Base-by-base conservation (phyloP, 2,113 vertebrate genomes). In the Ranitomeya imitator region DNA sequence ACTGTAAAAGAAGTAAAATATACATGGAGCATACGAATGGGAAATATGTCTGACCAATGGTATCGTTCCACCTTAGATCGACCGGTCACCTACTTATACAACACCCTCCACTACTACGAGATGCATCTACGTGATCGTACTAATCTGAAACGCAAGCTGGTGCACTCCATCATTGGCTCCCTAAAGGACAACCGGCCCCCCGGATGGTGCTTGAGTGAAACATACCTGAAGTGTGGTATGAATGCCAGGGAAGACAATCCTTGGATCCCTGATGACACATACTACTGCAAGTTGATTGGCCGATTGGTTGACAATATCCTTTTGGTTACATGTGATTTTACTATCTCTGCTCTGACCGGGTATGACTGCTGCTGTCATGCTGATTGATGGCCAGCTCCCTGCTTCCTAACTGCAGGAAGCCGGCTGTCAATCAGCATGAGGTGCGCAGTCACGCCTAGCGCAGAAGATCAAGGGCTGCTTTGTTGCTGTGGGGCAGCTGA, bases 241-340 rank as follows among this genome's bases (percentile, higher is more conserved):
- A 99, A 98, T 88, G 92, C 97, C 11, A 93, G 98, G 51, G 98
- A 99, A 73, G 98, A 99, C 45, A 98, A 96, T 69, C 95, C 96
- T 0, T 99, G 98, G 98, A 92, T 97, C 76, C 98, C 98, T 1
- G 98, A 99, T n/a, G 98, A 99, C 90, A 95, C 96, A 59, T 99
- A 99, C 92, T 99, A 99, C 91, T 99, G 98, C 96, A 99, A 97
- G 91, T 94, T 99, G 80, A 99, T 99, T 90, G 98, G 97, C 77
- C 97, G 98, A 89, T 94, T 99, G 6, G 98, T 99, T 71, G 98
- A 99, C 92, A 99, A 99, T 99, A 99, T 99, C 98, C 97, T 99
- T 97, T 78, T 21, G 51, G 14, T 78, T 61, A 14, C 19, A 1
- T 83, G 0, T 86, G 73, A 4, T 21, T 45, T 23, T 10, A 73